Evolutionary conservation across 2,888 invertebrate genomes (phyloP), one percentile per base, ranked within the genome.

Genomic region (Agrochola litura): DNA sequence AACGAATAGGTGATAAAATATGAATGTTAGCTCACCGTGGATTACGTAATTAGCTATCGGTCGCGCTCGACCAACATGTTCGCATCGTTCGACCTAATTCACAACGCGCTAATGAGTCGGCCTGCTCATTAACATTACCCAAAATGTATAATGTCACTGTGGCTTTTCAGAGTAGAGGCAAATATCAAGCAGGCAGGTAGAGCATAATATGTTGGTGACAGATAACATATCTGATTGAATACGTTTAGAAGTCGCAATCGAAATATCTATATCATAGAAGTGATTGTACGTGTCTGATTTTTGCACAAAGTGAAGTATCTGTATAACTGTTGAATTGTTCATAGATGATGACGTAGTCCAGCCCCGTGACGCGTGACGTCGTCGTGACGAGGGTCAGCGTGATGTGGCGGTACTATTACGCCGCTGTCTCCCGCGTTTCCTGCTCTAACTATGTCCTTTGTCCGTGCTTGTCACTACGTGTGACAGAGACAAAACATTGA

Each of bases 331-430:
- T 37, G 14, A 25, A 56, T 58, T 56, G 30, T 22, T 14, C 41
- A 52, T 52, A 52, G 61, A 54, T 30, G 66, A 56, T n/a, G 60
- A 74, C 60, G 49, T 64, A 65, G 69, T 58, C 69, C 61, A 60
- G 9, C 43, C 66, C 67, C 54, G 76, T 73, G 80, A 75, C 75
- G 74, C 65, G 82, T 81, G 88, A 88, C 54, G n/a, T 9, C 22
- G n/a, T 14, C 37, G 74, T 54, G 61, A 73, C 71, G 63, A 71
- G 72, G 71, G 71, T 72, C 12, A 41, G 49, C 37, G 52, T 73
- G 70, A 70, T 69, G 69, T 58, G 64, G 67, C 72, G 76, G 49
- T 64, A 72, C 81, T 75, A 84, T 81, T 68, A 81, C 69, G 22
- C 25, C 54, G 61, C 69, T 63, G 73, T 73, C 65, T 65, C 56